Evolutionary conservation across 2,113 vertebrate genomes (phyloP), one percentile per base, ranked within the genome.

Genomic region (Burhinus bistriatus): DNA sequence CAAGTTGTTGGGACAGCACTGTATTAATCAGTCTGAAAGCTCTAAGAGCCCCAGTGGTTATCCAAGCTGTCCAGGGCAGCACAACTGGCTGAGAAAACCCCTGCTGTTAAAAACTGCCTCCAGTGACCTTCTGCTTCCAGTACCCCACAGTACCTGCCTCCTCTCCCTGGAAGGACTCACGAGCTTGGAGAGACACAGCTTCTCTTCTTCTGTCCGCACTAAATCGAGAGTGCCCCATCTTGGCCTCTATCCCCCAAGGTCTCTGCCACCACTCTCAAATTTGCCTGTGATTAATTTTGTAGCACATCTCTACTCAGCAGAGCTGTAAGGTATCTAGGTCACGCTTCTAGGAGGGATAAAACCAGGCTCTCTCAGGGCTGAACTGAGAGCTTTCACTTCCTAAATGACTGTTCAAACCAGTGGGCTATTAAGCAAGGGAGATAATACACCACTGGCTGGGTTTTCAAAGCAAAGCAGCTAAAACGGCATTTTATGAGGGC

Each of bases 381-480:
- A 94, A 83, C 78, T 49, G 25, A 66, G 75, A 95, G 93, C 65
- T 94, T 87, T 97, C 96, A 87, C 66, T 95, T 88, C 93, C 90
- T 65, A 96, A 96, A 95, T 96, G 95, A 96, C 93, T 94, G 65
- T 79, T 96, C 84, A 83, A 83, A 94, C 66, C 84, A 94, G 87
- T 76, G 57, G 78, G 89, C 70, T 94, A 85, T 95, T 85, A 87
- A 85, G 84, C 49, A 80, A 38, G 15, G 49, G 58, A 94, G 73
- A 85, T 95, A 72, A 94, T 61, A 87, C 55, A 61, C 58, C 66
- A 88, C 66, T 90, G 73, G 19, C 54, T 94, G 78, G 40, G 66
- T 89, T 96, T 97, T 93, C 93, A 95, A 91, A 95, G 95, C 70
- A 96, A 90, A 97, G 71, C 61, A 96, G 92, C 49, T 85, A 73